A percentile compares a stretch with the other conserved stretches of the same genome.
These are phyloP conservation scores for Misgurnus anguillicaudatus DNA, from an alignment of 2,113 vertebrate genomes.

Conservation along the genomic window DNA sequence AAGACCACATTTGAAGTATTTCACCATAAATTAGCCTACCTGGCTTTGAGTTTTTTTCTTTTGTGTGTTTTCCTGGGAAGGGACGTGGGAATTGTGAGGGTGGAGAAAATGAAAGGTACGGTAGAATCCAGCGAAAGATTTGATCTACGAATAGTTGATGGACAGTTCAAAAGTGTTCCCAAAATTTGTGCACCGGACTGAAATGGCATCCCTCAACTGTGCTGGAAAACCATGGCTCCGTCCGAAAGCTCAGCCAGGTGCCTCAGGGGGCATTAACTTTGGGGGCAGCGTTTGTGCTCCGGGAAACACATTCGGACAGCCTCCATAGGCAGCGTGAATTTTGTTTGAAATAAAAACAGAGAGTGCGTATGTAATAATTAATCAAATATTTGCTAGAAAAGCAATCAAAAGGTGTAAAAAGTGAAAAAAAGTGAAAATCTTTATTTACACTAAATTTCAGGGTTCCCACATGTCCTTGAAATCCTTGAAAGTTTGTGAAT, in stretches of 20 bases:
- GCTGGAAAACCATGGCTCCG: neutral
- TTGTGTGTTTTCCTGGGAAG: conserved; percentile 44
- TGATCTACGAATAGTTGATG: conserved; percentile 43
- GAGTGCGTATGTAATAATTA: neutral
- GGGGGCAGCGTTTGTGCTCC: too few relatives aligned
- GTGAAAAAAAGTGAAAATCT: too few relatives aligned
- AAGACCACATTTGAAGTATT: conserved; percentile 35
- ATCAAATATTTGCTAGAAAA: too few relatives aligned
- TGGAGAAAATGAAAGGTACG: neutral
- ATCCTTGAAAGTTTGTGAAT: too few relatives aligned
- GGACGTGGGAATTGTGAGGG: conserved; percentile 48
- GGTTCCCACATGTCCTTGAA: too few relatives aligned
- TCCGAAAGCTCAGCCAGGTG: too few relatives aligned
- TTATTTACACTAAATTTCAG: too few relatives aligned
- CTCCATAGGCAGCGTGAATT: too few relatives aligned
- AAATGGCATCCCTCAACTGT: conserved; percentile 36
- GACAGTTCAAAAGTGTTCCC: conserved; percentile 60
- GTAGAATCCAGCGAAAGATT: neutral
- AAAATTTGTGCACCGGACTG: conserved; percentile 38
- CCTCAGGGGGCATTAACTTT: too few relatives aligned
- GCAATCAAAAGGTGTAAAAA: too few relatives aligned
- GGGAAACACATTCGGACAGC: too few relatives aligned
- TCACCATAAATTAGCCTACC: conserved; percentile 38
- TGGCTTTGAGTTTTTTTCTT: conserved; percentile 54
- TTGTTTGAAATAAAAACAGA: too few relatives aligned